Conservation (phyloP, 2,797 vertebrate species). For the Epinephelus awoara region DNA sequence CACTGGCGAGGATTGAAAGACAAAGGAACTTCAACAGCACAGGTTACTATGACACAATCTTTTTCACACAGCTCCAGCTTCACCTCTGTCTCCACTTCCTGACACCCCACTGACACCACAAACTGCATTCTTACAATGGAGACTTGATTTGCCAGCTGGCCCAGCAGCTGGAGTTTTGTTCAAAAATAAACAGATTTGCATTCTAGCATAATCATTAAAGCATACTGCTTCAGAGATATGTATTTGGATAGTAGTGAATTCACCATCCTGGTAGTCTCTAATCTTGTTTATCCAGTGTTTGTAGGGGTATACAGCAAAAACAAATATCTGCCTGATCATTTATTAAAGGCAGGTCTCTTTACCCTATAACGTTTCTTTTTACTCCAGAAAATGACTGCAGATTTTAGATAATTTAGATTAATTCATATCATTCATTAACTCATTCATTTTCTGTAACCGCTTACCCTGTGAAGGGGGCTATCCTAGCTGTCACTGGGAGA, state of each 20-base stretch:
- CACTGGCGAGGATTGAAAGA: background rate
- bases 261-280: background rate
- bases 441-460: too few relatives aligned
- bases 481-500: too few relatives aligned
- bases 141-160: conserved; percentile 15
- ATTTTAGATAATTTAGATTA: too few relatives aligned
- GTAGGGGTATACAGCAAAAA: background rate
- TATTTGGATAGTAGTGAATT: conserved; percentile 7
- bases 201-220: too few relatives aligned
- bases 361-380: background rate
- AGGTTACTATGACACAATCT: background rate
- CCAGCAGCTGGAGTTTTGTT: conserved; percentile 14
- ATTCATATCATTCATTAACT: too few relatives aligned
- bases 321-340: background rate
- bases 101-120: background rate
- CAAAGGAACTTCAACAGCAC: background rate
- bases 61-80: background rate
- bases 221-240: background rate
- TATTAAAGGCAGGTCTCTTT: background rate
- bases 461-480: too few relatives aligned
- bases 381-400: background rate
- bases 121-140: background rate
- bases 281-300: background rate
- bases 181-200: conserved; percentile 16
- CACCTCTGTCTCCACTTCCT: background rate